Percentiles rank a stretch among this genome's conserved stretches.
Evolutionary conservation across 2,888 invertebrate species (phyloP).

Genomic region (Caenorhabditis zanzibari): DNA sequence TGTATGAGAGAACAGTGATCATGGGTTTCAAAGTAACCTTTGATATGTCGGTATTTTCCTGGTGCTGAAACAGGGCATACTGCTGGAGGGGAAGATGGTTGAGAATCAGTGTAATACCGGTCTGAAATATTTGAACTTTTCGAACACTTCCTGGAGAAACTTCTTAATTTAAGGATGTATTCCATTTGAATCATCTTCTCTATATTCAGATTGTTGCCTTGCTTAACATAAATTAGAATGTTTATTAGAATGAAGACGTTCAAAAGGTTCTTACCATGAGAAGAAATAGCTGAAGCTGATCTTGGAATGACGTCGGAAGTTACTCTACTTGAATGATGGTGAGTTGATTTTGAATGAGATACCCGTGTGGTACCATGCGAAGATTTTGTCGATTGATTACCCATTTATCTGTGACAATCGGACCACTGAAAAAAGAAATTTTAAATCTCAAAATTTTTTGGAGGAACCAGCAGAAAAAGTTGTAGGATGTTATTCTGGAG

Average conservation of each 20-base stretch:
- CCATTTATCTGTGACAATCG: conserved; percentile 36
- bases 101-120: conserved; percentile 15
- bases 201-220: background rate
- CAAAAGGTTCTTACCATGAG: conserved; percentile 39
- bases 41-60: conserved; percentile 41
- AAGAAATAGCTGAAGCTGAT: conserved; percentile 66
- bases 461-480: background rate
- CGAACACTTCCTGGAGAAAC: background rate
- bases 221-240: conserved; percentile 17
- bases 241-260: conserved; percentile 17
- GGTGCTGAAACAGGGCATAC: conserved; percentile 46
- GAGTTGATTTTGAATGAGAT: conserved; percentile 57
- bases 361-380: conserved; percentile 51
- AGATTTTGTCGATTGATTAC: conserved; percentile 65
- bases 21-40: too few species aligned
- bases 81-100: conserved; percentile 10
- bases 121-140: conserved; percentile 17
- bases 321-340: conserved; percentile 49
- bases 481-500: conserved; percentile 31
- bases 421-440: background rate
- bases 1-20: too few species aligned
- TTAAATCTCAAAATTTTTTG: conserved; percentile 11
- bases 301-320: conserved; percentile 65
- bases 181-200: conserved; percentile 1
- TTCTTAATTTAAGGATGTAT: background rate